phyloP scores from a whole-genome alignment of 2,888 invertebrate species.

The Scotopteryx bipunctaria region DNA sequence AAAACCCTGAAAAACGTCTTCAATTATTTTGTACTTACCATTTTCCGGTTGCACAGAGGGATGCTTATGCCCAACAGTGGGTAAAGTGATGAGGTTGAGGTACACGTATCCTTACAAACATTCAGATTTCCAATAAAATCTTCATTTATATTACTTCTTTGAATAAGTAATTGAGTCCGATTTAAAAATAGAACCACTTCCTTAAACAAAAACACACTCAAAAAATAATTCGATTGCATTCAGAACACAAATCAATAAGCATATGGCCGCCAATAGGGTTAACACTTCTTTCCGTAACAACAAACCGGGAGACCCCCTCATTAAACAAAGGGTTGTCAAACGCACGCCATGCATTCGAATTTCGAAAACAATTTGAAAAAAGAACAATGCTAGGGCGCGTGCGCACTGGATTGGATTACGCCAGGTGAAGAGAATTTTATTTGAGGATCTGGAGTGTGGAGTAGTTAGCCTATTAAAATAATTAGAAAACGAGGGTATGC shows the following conservation, averaged over 20 bases:
- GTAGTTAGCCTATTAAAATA: conserved; percentile 13
- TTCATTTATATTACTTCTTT: neutral
- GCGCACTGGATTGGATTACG: conserved; percentile 37
- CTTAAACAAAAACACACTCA: conserved; percentile 15
- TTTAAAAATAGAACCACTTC: conserved; percentile 6
- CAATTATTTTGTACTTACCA: too few species aligned
- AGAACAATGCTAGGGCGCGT: conserved; percentile 39
- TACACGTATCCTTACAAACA: too few species aligned
- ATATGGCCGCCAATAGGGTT: conserved; percentile 29
- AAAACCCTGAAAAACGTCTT: too few species aligned
- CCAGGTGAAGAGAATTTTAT: conserved; percentile 42
- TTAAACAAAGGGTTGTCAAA: conserved; percentile 33
- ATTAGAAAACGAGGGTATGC: conserved; percentile 2
- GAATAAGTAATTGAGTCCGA: neutral
- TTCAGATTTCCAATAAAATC: too few species aligned
- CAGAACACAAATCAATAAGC: conserved; percentile 28
- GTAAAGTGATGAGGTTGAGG: too few species aligned
- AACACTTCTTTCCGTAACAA: conserved; percentile 27
- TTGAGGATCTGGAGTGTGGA: conserved; percentile 5
- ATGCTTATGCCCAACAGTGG: too few species aligned
- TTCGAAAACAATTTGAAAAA: conserved; percentile 33
- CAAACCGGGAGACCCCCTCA: conserved; percentile 26
- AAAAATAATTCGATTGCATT: conserved; percentile 24
- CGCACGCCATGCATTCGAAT: conserved; percentile 30
- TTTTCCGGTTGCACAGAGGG: too few species aligned